phyloP scores from a whole-genome alignment of 2,888 invertebrate genomes.

The Stenodema calcarata region DNA sequence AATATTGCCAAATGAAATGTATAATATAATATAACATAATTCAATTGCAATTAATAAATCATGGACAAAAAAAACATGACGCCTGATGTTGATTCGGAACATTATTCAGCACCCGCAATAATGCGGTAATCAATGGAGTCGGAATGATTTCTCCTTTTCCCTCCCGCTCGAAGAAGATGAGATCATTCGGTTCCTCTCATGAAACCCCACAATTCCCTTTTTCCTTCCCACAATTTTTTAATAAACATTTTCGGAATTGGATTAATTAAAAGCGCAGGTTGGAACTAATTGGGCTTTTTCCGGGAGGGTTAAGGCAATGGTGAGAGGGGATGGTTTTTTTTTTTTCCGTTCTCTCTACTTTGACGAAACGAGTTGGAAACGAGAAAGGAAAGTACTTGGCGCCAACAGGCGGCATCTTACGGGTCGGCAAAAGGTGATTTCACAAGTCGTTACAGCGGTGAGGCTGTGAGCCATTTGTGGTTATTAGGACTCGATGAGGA shows the following conservation, averaged over 20 bases:
- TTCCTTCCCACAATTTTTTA: background rate
- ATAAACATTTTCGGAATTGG: slow-evolving; percentile 28
- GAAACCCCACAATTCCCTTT: background rate
- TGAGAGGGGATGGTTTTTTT: background rate
- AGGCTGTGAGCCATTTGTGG: background rate
- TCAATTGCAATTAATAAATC: too few relatives aligned
- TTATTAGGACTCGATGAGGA: background rate
- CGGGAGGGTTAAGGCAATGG: background rate
- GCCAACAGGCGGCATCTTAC: slow-evolving; percentile 28
- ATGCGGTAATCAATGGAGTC: too few relatives aligned
- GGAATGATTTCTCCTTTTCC: too few relatives aligned
- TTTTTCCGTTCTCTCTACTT: too few relatives aligned
- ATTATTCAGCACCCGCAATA: too few relatives aligned
- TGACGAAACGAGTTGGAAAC: background rate
- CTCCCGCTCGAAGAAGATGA: background rate
- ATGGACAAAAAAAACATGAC: too few relatives aligned
- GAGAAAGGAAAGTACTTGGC: slow-evolving; percentile 15
- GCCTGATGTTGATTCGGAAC: too few relatives aligned
- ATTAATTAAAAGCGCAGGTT: slow-evolving; percentile 44
- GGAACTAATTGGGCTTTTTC: slow-evolving; percentile 29
- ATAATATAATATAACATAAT: too few relatives aligned
- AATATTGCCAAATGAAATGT: too few relatives aligned
- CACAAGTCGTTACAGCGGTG: slow-evolving; percentile 9
- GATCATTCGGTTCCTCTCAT: background rate
- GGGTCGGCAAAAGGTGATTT: slow-evolving; percentile 26